Conservation (phyloP, 2,113 vertebrate genomes). For the Lampris megalopsis region DNA sequence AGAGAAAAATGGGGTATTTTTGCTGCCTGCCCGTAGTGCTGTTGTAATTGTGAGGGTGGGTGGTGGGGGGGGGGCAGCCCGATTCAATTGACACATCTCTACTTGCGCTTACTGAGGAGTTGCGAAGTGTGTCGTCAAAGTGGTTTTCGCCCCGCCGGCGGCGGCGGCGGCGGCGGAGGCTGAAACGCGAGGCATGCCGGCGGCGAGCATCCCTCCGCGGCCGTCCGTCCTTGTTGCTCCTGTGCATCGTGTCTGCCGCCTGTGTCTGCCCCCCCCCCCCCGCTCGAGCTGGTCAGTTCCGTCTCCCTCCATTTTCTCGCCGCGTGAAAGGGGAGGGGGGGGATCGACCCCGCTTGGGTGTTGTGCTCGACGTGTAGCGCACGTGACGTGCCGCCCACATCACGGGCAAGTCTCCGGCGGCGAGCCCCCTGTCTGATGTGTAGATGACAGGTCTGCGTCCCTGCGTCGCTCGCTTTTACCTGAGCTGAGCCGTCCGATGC, state of each 20-base stretch:
- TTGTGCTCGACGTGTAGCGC: conserved; percentile 11
- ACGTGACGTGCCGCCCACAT: conserved; percentile 19
- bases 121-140: conserved; percentile 68
- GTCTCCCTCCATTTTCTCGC: conserved; percentile 89
- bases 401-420: conserved; percentile 35
- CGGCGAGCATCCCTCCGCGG: too few relatives aligned
- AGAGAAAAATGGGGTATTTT: conserved; percentile 80
- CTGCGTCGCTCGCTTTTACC: neutral
- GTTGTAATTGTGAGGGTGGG: conserved; percentile 38
- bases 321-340: conserved; percentile 57
- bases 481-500: too few relatives aligned
- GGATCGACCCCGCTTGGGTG: conserved; percentile 64
- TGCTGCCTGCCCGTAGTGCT: conserved; percentile 54
- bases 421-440: neutral
- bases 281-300: conserved; percentile 85
- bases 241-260: conserved; percentile 79
- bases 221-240: conserved; percentile 75
- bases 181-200: conserved; percentile 15
- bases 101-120: conserved; percentile 39
- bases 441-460: neutral
- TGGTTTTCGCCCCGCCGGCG: conserved; percentile 48
- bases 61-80: too few relatives aligned
- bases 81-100: conserved; percentile 57
- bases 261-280: conserved; percentile 88
- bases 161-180: conserved; percentile 44